Evolutionary conservation across 2,113 vertebrate genomes (phyloP).

Genomic region (Hylia prasina): DNA sequence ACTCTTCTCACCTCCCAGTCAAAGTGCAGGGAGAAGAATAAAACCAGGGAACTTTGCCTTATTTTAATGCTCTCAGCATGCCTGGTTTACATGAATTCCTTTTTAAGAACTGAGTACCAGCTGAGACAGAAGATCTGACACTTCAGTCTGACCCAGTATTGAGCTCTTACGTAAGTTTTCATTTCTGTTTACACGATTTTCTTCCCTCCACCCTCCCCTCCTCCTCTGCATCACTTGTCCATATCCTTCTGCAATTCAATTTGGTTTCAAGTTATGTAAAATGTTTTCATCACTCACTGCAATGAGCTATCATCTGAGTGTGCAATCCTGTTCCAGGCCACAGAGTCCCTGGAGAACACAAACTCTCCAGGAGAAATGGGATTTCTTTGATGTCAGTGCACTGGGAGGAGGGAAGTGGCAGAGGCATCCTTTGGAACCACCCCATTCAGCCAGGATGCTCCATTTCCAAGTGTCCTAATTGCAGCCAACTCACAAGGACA

Average conservation of each 20-base stretch:
- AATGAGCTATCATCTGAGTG: neutral
- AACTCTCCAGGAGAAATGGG: neutral
- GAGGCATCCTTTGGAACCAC: neutral
- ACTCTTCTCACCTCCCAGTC: neutral
- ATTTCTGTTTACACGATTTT: neutral
- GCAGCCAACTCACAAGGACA: neutral
- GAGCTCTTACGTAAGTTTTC: neutral
- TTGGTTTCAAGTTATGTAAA: conserved; percentile 10
- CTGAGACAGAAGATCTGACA: neutral
- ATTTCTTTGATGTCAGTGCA: conserved; percentile 27
- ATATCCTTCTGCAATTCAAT: neutral
- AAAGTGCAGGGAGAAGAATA: neutral
- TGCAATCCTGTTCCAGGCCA: neutral
- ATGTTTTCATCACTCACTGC: neutral
- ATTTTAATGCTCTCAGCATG: neutral
- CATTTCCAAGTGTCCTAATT: neutral
- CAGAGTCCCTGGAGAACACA: neutral
- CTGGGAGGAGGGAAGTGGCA: neutral
- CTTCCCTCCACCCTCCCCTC: neutral
- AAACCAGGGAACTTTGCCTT: neutral
- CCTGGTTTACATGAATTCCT: neutral
- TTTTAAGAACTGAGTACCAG: neutral
- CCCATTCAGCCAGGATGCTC: neutral
- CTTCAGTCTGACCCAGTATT: neutral
- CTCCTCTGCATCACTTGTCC: neutral